A percentile compares a stretch with the other conserved stretches of the same genome.
Evolutionary conservation across 2,113 vertebrate species (phyloP).

Genomic region (Cryptomyrus ogoouensis): DNA sequence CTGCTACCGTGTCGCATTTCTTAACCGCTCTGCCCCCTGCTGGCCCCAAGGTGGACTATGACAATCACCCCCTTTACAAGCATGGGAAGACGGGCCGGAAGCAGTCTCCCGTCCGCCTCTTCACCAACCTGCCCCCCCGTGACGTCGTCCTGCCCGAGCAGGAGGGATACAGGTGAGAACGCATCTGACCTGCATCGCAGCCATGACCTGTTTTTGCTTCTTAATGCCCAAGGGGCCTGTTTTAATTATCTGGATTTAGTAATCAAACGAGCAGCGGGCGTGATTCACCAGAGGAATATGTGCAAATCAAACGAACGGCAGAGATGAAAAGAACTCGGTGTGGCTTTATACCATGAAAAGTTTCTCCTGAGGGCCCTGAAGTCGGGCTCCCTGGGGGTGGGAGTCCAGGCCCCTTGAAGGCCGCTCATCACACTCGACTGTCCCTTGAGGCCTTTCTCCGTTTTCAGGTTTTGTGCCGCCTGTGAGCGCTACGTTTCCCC

Average conservation of each 20-base stretch:
- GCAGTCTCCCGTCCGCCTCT: slow-evolving; percentile 89
- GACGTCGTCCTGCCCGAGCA: slow-evolving; percentile 72
- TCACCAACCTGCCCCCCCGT: slow-evolving; percentile 75
- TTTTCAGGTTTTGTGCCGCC: slow-evolving; percentile 69
- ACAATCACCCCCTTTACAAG: slow-evolving; percentile 91
- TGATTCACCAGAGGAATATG: neutral
- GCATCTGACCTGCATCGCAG: neutral
- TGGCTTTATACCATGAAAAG: neutral
- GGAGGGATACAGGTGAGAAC: slow-evolving; percentile 84
- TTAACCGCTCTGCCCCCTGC: neutral
- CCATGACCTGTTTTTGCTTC: neutral
- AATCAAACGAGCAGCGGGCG: neutral
- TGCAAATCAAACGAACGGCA: neutral
- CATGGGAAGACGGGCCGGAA: slow-evolving; percentile 83
- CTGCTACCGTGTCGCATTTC: neutral
- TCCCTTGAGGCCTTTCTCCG: neutral
- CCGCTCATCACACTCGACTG: neutral
- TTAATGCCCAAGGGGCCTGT: neutral
- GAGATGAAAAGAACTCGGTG: neutral
- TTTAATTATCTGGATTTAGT: neutral
- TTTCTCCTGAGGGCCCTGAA: neutral
- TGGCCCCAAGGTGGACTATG: slow-evolving; percentile 81
- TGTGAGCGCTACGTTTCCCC: slow-evolving; percentile 78
- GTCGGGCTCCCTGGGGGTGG: neutral
- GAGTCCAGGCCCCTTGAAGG: neutral